These are phyloP conservation scores for Epirrhoe alternata DNA, from an alignment of 2,888 invertebrate genomes.

Conservation along the genomic window DNA sequence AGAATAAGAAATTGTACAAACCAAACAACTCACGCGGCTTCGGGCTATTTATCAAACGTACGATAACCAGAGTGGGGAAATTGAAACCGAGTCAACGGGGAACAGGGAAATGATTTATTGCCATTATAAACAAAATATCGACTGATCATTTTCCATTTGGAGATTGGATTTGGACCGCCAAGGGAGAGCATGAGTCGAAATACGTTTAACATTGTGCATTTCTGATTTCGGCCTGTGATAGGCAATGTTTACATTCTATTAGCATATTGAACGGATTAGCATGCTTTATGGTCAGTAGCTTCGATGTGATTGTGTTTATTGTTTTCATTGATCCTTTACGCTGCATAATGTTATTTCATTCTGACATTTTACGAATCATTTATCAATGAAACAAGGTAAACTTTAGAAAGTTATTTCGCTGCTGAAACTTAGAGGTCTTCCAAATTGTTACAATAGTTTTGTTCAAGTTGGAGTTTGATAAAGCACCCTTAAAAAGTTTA, in stretches of 20 bases:
- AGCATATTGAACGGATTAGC: slow-evolving; percentile 28
- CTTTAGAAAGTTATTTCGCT: not conserved
- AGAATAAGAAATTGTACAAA: slow-evolving; percentile 67
- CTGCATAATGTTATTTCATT: not conserved
- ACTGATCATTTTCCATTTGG: slow-evolving; percentile 79
- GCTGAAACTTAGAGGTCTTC: not conserved
- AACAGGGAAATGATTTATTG: slow-evolving; percentile 80
- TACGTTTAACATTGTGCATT: slow-evolving; percentile 47
- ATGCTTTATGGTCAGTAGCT: slow-evolving; percentile 24
- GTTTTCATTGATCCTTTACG: not conserved
- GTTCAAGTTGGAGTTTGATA: slow-evolving; percentile 3
- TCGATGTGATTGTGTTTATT: slow-evolving; percentile 4
- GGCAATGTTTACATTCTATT: slow-evolving; percentile 32
- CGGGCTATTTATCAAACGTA: slow-evolving; percentile 81
- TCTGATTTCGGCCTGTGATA: slow-evolving; percentile 32
- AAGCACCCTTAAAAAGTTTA: slow-evolving; percentile 31
- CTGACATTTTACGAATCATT: not conserved
- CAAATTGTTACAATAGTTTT: not conserved
- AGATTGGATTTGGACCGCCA: slow-evolving; percentile 73
- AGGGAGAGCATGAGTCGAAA: slow-evolving; percentile 58
- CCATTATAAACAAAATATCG: slow-evolving; percentile 80
- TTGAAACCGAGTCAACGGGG: slow-evolving; percentile 81
- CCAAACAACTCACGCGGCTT: slow-evolving; percentile 68
- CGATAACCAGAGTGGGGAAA: slow-evolving; percentile 83
- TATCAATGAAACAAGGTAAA: not conserved